phyloP scores from a whole-genome alignment of 1,140 invertebrate species.

The Drosophila ironensis region DNA sequence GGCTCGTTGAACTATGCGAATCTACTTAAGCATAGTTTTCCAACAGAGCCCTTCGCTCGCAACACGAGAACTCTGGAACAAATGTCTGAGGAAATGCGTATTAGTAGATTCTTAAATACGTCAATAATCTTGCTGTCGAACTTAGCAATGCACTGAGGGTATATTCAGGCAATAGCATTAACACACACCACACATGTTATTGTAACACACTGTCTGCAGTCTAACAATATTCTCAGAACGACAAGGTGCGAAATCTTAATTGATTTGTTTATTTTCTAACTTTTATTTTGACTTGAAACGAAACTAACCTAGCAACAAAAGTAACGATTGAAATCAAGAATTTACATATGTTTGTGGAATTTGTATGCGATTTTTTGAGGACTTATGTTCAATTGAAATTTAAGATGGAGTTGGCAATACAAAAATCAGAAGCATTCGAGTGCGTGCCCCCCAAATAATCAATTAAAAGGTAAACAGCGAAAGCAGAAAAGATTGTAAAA shows the following conservation, averaged over 20 bases:
- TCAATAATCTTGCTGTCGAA: slow-evolving; percentile 22
- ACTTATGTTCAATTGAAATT: slow-evolving; percentile 47
- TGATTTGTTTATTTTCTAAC: neutral
- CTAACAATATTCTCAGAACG: slow-evolving; percentile 25
- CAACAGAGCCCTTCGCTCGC: slow-evolving; percentile 41
- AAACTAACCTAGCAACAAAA: slow-evolving; percentile 44
- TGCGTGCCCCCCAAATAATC: slow-evolving; percentile 18
- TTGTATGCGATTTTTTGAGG: slow-evolving; percentile 38
- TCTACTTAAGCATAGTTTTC: slow-evolving; percentile 58
- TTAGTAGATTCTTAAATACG: slow-evolving; percentile 13
- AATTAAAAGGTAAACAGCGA: slow-evolving; percentile 26
- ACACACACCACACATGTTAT: slow-evolving; percentile 56
- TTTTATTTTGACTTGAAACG: slow-evolving; percentile 13
- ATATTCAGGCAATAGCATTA: slow-evolving; percentile 21
- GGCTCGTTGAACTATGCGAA: slow-evolving; percentile 68
- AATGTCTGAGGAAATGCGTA: slow-evolving; percentile 27
- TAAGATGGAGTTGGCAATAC: slow-evolving; percentile 12
- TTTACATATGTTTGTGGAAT: slow-evolving; percentile 35
- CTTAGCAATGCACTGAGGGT: slow-evolving; percentile 33
- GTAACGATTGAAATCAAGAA: slow-evolving; percentile 34
- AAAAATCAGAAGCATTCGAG: slow-evolving; percentile 25
- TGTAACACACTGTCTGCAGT: slow-evolving; percentile 15
- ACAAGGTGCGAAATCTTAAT: slow-evolving; percentile 1
- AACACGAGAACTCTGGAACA: slow-evolving; percentile 12
- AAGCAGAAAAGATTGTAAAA: slow-evolving; percentile 53